Evolutionary conservation across 2,113 vertebrate species (phyloP).

Genomic region (Dicaeum eximium): DNA sequence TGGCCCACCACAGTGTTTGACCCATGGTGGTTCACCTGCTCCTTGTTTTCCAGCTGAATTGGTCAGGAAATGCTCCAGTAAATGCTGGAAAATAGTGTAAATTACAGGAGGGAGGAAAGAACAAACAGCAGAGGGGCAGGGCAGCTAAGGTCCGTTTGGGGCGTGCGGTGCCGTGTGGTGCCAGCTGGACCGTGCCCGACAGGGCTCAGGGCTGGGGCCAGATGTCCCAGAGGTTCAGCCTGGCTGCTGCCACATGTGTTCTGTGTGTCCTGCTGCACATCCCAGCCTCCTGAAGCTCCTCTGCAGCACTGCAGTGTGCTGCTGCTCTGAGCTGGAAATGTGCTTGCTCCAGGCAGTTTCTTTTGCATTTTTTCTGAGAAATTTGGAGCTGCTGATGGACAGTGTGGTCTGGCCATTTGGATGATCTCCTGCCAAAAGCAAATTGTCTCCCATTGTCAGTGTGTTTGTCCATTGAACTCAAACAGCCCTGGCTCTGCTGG

Average conservation of each 20-base stretch:
- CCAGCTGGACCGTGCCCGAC: accelerated
- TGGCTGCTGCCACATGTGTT: neutral
- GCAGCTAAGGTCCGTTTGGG: accelerated
- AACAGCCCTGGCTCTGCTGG: neutral
- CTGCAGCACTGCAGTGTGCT: neutral
- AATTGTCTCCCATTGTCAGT: neutral
- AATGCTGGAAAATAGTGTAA: neutral
- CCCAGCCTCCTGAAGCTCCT: accelerated
- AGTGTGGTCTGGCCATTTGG: accelerated
- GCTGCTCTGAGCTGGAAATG: accelerated
- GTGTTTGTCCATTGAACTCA: neutral
- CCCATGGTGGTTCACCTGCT: neutral
- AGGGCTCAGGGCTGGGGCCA: neutral
- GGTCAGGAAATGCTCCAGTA: neutral
- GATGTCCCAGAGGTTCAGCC: accelerated
- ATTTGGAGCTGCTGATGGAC: neutral
- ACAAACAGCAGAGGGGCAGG: neutral
- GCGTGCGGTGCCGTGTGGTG: accelerated
- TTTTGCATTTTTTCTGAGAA: neutral
- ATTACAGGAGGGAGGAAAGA: neutral
- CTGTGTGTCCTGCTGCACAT: neutral
- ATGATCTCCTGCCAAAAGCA: neutral
- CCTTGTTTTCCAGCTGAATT: neutral
- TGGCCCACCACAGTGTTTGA: accelerated
- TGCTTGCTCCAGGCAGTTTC: neutral